Conservation (phyloP, 1,140 invertebrate species). For the Calephelis nemesis region DNA sequence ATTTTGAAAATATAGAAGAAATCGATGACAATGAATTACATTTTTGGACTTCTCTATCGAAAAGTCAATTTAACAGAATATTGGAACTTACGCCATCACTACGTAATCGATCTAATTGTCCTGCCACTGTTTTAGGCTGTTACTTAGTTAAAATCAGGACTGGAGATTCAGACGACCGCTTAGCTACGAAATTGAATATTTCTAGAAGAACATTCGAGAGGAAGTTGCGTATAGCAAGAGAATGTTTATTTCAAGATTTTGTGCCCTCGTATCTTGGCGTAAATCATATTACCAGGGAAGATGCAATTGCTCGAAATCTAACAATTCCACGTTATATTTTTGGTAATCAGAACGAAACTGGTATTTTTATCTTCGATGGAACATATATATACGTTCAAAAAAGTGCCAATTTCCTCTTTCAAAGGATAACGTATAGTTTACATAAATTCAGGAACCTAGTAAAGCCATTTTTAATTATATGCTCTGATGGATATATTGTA, state of each 20-base stretch:
- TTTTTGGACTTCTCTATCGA: slow-evolving; percentile 21
- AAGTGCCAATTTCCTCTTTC: slow-evolving; percentile 33
- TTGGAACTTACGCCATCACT: slow-evolving; percentile 21
- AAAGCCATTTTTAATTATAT: slow-evolving; percentile 30
- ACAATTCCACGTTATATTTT: slow-evolving; percentile 23
- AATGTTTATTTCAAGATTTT: slow-evolving; percentile 23
- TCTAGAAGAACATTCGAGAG: slow-evolving; percentile 30
- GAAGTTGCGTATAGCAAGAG: slow-evolving; percentile 29
- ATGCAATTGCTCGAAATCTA: slow-evolving; percentile 20
- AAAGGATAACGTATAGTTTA: slow-evolving; percentile 28
- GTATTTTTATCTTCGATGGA: slow-evolving; percentile 17
- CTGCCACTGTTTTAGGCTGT: slow-evolving; percentile 26
- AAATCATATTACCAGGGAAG: slow-evolving; percentile 25
- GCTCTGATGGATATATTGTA: slow-evolving; percentile 25
- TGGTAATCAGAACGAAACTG: slow-evolving; percentile 21
- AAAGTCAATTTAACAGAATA: slow-evolving; percentile 23
- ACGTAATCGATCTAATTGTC: slow-evolving; percentile 21
- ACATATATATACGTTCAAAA: slow-evolving; percentile 31
- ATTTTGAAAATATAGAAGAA: slow-evolving; percentile 26
- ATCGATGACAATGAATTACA: slow-evolving; percentile 24
- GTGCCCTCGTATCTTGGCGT: slow-evolving; percentile 19
- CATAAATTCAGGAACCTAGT: slow-evolving; percentile 32
- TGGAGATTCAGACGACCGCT: slow-evolving; percentile 29
- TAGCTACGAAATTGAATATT: slow-evolving; percentile 30
- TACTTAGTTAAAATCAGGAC: slow-evolving; percentile 34